phyloP scores from a whole-genome alignment of 2,888 invertebrate species.

The Brenthis hecate region DNA sequence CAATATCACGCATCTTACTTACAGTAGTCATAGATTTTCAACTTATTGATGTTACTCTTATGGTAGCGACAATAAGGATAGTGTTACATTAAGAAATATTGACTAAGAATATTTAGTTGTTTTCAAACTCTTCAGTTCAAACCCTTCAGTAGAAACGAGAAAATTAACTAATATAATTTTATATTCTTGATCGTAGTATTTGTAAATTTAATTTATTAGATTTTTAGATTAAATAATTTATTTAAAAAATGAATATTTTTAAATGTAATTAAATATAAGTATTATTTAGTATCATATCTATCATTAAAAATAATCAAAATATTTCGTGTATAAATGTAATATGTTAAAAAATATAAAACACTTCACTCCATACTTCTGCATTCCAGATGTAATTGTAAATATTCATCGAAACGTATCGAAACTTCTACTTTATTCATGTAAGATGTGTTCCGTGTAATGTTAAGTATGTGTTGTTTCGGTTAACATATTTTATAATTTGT shows the following conservation, averaged over 20 bases:
- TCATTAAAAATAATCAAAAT: conserved; percentile 5
- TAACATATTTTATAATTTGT: conserved; percentile 46
- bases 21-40: conserved; percentile 13
- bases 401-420: conserved; percentile 55
- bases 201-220: conserved; percentile 15
- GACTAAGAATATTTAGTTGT: background rate
- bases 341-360: conserved; percentile 26
- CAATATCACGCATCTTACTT: conserved; percentile 16
- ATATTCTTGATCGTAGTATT: conserved; percentile 6
- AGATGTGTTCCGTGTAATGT: conserved; percentile 36
- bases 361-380: conserved; percentile 64
- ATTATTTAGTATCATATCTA: conserved; percentile 8
- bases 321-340: conserved; percentile 36
- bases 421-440: conserved; percentile 43
- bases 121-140: conserved; percentile 7
- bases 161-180: too few relatives aligned
- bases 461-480: conserved; percentile 34
- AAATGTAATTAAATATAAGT: conserved; percentile 13
- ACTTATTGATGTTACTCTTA: conserved; percentile 25
- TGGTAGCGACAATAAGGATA: conserved; percentile 29
- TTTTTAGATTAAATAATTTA: conserved; percentile 11
- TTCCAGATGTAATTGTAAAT: conserved; percentile 62
- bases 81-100: conserved; percentile 10
- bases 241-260: conserved; percentile 13
- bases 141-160: background rate